phyloP scores from a whole-genome alignment of 2,888 invertebrate genomes.

The Gisinianus flammeolus region DNA sequence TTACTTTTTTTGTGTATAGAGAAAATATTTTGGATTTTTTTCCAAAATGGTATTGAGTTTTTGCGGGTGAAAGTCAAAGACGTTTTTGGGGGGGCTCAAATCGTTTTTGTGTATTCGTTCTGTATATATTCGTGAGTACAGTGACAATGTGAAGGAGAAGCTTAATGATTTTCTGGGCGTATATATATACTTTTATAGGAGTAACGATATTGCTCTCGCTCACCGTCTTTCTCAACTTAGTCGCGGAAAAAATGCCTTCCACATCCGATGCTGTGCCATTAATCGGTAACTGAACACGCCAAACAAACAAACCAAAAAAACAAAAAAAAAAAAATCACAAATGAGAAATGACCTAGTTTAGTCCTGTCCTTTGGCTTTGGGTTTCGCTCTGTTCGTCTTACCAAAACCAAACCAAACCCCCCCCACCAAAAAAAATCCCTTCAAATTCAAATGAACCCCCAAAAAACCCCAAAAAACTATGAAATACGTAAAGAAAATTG shows the following conservation, averaged over 20 bases:
- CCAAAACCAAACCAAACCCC: background rate
- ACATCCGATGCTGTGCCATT: constrained; percentile 99
- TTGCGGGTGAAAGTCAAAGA: no score
- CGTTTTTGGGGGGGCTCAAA: no score
- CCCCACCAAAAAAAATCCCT: no score
- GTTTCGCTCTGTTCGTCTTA: constrained; percentile 40
- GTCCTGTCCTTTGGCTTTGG: constrained; percentile 21
- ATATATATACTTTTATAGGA: constrained; percentile 67
- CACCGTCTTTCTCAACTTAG: constrained; percentile 99
- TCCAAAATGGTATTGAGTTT: no score
- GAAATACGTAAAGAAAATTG: background rate
- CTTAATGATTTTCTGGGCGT: background rate
- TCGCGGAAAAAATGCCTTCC: constrained; percentile 99
- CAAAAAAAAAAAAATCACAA: background rate
- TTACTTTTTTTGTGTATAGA: no score
- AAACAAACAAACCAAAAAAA: constrained; percentile 1
- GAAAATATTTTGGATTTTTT: no score
- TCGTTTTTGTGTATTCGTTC: no score
- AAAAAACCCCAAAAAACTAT: background rate
- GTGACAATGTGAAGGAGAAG: background rate
- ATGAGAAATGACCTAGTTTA: constrained; percentile 6
- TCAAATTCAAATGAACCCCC: background rate
- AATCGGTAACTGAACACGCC: constrained; percentile 81
- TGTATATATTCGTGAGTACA: no score
- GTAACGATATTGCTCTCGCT: constrained; percentile 99